phyloP scores from a whole-genome alignment of 2,797 vertebrate genomes.

The Eidolon dupreanum region DNA sequence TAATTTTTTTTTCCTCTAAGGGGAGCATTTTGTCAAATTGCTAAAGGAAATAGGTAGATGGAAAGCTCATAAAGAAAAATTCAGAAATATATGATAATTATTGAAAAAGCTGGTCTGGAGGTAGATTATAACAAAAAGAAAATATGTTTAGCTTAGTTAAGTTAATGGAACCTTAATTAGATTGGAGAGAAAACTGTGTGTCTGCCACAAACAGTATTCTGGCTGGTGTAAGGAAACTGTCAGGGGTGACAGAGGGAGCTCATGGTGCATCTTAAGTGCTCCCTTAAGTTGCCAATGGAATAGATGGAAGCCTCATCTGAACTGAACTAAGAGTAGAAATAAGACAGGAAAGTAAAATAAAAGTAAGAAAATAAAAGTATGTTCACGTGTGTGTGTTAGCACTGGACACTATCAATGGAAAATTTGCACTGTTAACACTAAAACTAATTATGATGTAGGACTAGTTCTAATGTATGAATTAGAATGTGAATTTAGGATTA shows the following conservation, averaged over 20 bases:
- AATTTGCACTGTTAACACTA: neutral
- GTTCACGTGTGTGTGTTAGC: neutral
- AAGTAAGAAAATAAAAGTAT: neutral
- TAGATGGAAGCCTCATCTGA: neutral
- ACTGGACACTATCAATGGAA: neutral
- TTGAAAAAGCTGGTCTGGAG: neutral
- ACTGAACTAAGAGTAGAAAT: neutral
- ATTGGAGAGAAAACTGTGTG: neutral
- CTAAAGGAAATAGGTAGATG: neutral
- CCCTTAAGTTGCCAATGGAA: neutral
- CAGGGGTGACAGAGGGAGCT: neutral
- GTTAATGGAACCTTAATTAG: slow-evolving; percentile 42
- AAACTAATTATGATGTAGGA: neutral
- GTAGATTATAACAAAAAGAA: neutral
- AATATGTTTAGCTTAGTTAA: neutral
- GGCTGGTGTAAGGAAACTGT: neutral
- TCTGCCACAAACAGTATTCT: neutral
- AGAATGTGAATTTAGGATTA: neutral
- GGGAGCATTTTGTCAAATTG: neutral
- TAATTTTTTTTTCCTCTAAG: no score
- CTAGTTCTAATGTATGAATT: neutral
- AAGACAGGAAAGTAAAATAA: neutral
- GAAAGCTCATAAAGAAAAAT: neutral
- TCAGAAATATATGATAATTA: neutral
- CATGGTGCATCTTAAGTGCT: neutral